Conservation (phyloP, 2,113 vertebrate genomes). For the Phylloscopus trochilus region DNA sequence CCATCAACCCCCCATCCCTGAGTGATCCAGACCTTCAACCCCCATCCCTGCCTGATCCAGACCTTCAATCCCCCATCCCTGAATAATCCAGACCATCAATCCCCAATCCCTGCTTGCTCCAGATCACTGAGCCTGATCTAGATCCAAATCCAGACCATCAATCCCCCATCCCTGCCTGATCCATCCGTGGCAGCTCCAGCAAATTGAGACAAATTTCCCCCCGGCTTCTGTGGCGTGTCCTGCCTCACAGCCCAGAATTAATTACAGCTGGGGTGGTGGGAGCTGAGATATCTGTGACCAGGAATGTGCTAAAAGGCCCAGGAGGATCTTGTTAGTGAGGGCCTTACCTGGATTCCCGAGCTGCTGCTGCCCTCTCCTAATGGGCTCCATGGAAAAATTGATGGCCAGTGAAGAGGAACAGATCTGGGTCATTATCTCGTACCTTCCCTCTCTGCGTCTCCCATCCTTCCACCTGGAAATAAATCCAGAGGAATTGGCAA, state of each 20-base stretch:
- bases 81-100: fast-evolving
- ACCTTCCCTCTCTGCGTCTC: background rate
- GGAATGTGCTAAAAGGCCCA: slow-evolving; percentile 28
- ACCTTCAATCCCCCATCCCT: background rate
- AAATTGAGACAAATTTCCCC: background rate
- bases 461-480: background rate
- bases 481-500: fast-evolving
- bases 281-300: slow-evolving; percentile 8
- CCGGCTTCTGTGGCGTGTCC: background rate
- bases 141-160: background rate
- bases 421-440: background rate
- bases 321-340: slow-evolving; percentile 29
- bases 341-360: background rate
- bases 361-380: background rate
- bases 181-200: background rate
- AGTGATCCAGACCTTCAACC: background rate
- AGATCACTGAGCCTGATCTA: background rate
- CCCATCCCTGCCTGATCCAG: too few relatives aligned
- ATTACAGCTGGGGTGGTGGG: slow-evolving; percentile 44
- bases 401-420: background rate
- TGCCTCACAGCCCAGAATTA: slow-evolving; percentile 6
- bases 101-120: fast-evolving
- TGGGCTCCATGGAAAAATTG: background rate
- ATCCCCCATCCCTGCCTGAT: too few relatives aligned
- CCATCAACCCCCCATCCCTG: too few relatives aligned